Evolutionary conservation across 2,113 vertebrate genomes (phyloP), one percentile per base, ranked within the genome.

Genomic region (Phaethon lepturus): DNA sequence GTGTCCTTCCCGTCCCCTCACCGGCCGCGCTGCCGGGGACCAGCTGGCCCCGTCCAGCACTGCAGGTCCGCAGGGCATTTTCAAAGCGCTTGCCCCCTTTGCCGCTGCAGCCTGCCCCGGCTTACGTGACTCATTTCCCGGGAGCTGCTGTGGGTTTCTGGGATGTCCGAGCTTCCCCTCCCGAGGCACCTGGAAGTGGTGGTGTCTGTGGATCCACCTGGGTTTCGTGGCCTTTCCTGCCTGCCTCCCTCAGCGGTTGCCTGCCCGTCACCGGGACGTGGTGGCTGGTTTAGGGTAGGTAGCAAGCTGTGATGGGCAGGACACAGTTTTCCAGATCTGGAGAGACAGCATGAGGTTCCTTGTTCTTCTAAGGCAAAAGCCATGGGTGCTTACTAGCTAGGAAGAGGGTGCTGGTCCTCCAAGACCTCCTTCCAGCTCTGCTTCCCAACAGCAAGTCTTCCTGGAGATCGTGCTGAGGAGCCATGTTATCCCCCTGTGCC

Each of bases 71-170:
- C 4, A 6, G 1, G 26, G 3, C 0, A 0, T 24, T 93, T 45
- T 19, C 35, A 28, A 83, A 62, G 23, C 4, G 0, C 58, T 44
- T 11, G 40, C 28, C 24, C 8, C 18, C 18, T 52, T 35, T 64
- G 55, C 68, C 76, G 68, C 62, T 83, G 53, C 60, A 73, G 19
- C 53, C 52, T 83, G 58, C 55, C 13, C 33, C 1, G 3, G 16
- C 52, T 83, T 10, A 13, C 0, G 0, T 2, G 33, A 29, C 17
- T 38, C 18, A 5, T 38, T 13, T 68, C n/a, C 44, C 0, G 1
- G 53, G 76, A 89, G 33, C 59, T 50, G 44, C 76, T 60, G 25
- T 19, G 59, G 23, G 3, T 29, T 64, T 71, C 35, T 26, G 17
- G 13, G 1, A 25, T 3, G 5, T 7, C 5, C 1, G 6, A n/a